Conservation (phyloP, 1,140 invertebrate genomes). For the Drosophila parvula region DNA sequence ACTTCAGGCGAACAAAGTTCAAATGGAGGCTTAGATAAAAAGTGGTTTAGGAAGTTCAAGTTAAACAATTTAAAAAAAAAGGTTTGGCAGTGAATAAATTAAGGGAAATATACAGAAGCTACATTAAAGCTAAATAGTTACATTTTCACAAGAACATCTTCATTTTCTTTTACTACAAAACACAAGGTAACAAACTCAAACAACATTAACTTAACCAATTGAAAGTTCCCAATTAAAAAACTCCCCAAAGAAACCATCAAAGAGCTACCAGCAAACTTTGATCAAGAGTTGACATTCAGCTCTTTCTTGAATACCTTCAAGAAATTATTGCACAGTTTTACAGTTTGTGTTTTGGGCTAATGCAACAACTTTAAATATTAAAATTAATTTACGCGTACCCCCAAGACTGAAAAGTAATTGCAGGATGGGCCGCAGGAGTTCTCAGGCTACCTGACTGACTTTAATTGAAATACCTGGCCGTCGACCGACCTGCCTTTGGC, state of each 20-base stretch:
- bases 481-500: constrained; percentile 33
- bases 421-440: neutral
- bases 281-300: constrained; percentile 17
- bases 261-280: constrained; percentile 15
- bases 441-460: constrained; percentile 6
- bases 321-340: constrained; percentile 46
- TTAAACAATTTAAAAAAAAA: constrained; percentile 6
- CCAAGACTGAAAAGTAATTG: constrained; percentile 10
- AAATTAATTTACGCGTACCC: constrained; percentile 35
- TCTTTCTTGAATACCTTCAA: neutral
- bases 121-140: neutral
- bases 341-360: constrained; percentile 41
- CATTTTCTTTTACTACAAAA: neutral
- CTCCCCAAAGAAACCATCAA: constrained; percentile 20
- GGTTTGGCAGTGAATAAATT: neutral
- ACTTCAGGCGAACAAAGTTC: constrained; percentile 7
- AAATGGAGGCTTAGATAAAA: constrained; percentile 1
- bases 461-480: constrained; percentile 59
- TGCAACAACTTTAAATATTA: constrained; percentile 63
- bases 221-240: constrained; percentile 3
- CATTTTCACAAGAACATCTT: neutral
- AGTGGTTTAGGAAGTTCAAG: neutral
- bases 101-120: too few relatives aligned
- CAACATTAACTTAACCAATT: constrained; percentile 4
- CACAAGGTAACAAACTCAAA: neutral